A percentile compares a stretch with the other conserved stretches of the same genome.
phyloP scores from a whole-genome alignment of 1,140 invertebrate species.

The Eueides isabella region DNA sequence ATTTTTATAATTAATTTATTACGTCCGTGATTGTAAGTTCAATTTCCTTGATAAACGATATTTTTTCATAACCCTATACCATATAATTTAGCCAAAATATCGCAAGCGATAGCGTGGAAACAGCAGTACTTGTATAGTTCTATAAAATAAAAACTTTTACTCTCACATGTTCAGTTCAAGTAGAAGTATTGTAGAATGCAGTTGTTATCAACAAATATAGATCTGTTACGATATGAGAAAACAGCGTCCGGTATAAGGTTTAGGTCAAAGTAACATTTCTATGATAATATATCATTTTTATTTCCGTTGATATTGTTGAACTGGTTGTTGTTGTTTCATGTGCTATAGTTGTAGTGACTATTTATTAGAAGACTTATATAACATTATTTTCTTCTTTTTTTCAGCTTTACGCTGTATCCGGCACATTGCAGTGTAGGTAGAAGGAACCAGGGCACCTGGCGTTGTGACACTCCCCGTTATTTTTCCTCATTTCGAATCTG shows the following conservation, averaged over 20 bases:
- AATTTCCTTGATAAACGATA: too few relatives aligned
- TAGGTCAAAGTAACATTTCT: slow-evolving; percentile 3
- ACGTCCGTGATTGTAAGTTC: not conserved
- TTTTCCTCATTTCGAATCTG: too few relatives aligned
- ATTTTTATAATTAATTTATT: not conserved
- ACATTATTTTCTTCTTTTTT: too few relatives aligned
- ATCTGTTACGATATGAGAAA: slow-evolving; percentile 24
- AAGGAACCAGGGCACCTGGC: too few relatives aligned
- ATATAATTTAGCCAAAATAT: not conserved
- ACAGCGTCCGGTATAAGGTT: slow-evolving; percentile 4
- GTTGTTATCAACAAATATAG: slow-evolving; percentile 19
- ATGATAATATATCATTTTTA: not conserved
- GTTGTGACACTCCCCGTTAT: too few relatives aligned
- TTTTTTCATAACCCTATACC: too few relatives aligned
- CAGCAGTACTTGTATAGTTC: not conserved
- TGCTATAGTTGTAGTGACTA: too few relatives aligned
- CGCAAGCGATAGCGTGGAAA: not conserved
- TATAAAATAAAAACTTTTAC: slow-evolving; percentile 21
- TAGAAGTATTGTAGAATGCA: slow-evolving; percentile 11
- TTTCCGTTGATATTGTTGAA: not conserved
- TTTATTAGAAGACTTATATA: too few relatives aligned
- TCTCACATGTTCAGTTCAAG: not conserved
- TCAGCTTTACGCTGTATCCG: too few relatives aligned
- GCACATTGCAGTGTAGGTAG: too few relatives aligned
- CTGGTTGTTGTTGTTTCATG: not conserved